Evolutionary conservation across 2,113 vertebrate species (phyloP).

Genomic region (Piprites chloris): DNA sequence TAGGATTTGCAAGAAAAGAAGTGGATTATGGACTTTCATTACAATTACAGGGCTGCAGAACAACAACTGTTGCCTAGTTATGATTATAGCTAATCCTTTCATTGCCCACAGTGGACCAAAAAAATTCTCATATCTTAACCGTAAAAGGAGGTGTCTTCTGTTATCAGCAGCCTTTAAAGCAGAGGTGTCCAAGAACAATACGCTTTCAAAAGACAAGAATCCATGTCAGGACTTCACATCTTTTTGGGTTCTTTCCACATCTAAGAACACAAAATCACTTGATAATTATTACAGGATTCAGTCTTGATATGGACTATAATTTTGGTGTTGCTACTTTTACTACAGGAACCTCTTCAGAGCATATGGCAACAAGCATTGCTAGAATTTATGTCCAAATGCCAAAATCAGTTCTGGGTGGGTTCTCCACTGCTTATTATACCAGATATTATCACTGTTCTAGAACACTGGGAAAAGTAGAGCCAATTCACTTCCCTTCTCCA

Average conservation of each 20-base stretch:
- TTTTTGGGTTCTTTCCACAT: not conserved
- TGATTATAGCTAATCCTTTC: slow-evolving; percentile 50
- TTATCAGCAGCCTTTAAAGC: not conserved
- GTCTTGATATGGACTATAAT: not conserved
- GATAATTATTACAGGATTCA: not conserved
- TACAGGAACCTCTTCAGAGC: not conserved
- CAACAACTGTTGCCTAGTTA: slow-evolving; percentile 44
- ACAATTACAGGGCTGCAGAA: slow-evolving; percentile 40
- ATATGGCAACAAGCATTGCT: not conserved
- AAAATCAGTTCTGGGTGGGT: not conserved
- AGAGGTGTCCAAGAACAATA: not conserved
- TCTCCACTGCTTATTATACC: not conserved
- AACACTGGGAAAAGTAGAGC: not conserved
- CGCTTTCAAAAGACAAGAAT: not conserved
- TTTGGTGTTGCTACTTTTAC: not conserved
- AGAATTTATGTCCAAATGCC: not conserved
- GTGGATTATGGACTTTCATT: slow-evolving; percentile 53
- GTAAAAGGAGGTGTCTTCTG: not conserved
- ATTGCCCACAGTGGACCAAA: not conserved
- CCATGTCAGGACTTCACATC: not conserved
- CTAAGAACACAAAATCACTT: not conserved
- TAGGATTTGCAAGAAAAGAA: slow-evolving; percentile 60
- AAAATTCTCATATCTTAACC: not conserved
- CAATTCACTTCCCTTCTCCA: not conserved
- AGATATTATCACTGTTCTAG: not conserved